Conservation (phyloP, 2,888 invertebrate genomes). For the Mylabris sibirica region DNA sequence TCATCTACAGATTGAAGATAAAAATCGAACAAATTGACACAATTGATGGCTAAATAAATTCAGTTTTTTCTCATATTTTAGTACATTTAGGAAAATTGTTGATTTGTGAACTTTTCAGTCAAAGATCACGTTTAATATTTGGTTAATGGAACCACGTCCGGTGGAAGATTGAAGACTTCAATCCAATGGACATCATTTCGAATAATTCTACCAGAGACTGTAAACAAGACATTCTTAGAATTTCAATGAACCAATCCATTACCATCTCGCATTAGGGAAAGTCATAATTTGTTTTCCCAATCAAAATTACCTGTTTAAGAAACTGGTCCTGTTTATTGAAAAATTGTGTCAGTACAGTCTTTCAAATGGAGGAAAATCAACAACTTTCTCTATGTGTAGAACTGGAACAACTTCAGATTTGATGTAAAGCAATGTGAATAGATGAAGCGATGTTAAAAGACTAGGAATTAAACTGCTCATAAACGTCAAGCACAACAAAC, state of each 20-base stretch:
- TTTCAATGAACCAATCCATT: background rate
- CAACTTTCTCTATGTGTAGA: no score
- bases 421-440: background rate
- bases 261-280: no score
- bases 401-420: no score
- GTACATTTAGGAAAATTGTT: background rate
- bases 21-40: no score
- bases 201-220: background rate
- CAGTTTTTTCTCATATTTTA: background rate
- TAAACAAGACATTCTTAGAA: background rate
- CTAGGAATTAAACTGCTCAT: background rate
- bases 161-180: background rate
- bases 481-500: slow-evolving; percentile 12
- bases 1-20: no score
- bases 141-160: slow-evolving; percentile 6
- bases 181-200: background rate
- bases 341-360: no score
- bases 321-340: no score
- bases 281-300: no score
- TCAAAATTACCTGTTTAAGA: no score
- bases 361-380: no score
- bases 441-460: background rate
- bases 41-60: no score
- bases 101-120: background rate
- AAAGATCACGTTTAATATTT: background rate